Evolutionary conservation across 1,140 invertebrate genomes (phyloP).

Genomic region (Ptiloglossa arizonensis): DNA sequence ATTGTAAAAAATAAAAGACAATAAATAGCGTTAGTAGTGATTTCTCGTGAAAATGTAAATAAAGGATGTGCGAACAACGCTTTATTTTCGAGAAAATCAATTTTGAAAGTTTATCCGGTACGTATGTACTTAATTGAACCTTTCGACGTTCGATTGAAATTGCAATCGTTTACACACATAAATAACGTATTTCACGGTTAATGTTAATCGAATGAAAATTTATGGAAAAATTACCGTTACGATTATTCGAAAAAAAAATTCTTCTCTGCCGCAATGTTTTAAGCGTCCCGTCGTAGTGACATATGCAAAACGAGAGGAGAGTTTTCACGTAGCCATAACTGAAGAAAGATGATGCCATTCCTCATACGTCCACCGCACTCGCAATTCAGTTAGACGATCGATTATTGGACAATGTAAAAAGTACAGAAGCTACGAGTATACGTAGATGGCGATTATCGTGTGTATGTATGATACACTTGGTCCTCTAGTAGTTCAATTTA

Average conservation of each 20-base stretch:
- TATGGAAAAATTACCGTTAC: no score
- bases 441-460: neutral
- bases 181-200: neutral
- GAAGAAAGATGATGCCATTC: slow-evolving; percentile 20
- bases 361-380: neutral
- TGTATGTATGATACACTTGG: neutral
- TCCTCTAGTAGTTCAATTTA: neutral
- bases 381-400: slow-evolving; percentile 12
- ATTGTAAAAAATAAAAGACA: no score
- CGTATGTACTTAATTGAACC: no score
- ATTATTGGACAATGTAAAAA: slow-evolving; percentile 27
- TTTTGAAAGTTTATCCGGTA: no score
- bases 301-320: neutral
- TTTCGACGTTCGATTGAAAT: no score
- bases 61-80: no score
- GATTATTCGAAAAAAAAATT: slow-evolving; percentile 16
- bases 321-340: neutral
- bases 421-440: neutral
- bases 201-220: slow-evolving; percentile 4
- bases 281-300: neutral
- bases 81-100: no score
- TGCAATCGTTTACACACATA: no score
- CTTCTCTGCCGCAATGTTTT: neutral
- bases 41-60: no score
- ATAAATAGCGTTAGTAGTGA: no score